These are phyloP conservation scores for Eudyptes chrysolophus DNA, from an alignment of 2,113 vertebrate genomes.

Conservation along the genomic window DNA sequence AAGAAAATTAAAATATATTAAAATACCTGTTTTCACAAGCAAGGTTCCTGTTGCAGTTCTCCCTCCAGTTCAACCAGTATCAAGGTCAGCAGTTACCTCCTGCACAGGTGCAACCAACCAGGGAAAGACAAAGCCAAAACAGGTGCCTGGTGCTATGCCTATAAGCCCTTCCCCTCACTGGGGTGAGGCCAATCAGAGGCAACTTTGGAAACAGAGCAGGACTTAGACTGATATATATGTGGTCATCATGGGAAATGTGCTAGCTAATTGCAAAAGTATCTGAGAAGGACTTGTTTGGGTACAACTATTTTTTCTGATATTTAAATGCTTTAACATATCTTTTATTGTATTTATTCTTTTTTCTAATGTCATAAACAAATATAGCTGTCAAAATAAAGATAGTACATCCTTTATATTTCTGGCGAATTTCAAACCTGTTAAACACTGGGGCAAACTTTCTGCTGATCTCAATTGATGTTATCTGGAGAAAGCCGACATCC, in stretches of 20 bases:
- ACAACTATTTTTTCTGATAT: background rate
- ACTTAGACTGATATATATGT: too few relatives aligned
- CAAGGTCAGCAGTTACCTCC: background rate
- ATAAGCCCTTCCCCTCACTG: background rate
- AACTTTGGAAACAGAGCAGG: background rate
- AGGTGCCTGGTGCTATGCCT: background rate
- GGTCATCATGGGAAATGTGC: background rate
- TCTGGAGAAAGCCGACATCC: background rate
- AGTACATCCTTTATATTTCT: background rate
- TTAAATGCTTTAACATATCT: background rate
- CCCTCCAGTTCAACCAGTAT: background rate
- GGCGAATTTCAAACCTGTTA: background rate
- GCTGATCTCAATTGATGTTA: background rate
- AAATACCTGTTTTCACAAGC: background rate
- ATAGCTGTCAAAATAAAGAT: background rate
- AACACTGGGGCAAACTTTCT: background rate
- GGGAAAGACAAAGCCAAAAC: background rate
- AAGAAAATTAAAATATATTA: background rate
- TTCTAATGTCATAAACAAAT: background rate
- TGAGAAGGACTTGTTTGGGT: background rate
- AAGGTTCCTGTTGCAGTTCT: background rate
- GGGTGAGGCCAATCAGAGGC: background rate
- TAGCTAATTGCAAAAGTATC: background rate
- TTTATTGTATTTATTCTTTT: background rate
- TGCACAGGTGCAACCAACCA: background rate